Evolutionary conservation across 1,140 invertebrate species (phyloP).

Genomic region (Anastrepha obliqua): DNA sequence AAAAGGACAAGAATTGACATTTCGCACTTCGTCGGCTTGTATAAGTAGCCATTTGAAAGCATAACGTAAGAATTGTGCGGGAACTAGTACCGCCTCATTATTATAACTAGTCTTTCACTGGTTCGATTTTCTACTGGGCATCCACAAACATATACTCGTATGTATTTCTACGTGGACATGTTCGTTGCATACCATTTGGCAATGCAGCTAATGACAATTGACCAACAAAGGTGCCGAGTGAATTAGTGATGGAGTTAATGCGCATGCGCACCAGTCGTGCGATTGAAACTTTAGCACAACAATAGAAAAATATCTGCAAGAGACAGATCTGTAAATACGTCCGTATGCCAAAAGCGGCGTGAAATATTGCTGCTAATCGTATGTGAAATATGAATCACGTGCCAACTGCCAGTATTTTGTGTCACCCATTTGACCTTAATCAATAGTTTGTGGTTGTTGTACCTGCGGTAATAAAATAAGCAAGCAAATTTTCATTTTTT

Average conservation of each 20-base stretch:
- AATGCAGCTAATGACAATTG: conserved; percentile 38
- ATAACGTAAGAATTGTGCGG: neutral
- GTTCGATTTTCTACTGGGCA: neutral
- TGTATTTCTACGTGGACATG: neutral
- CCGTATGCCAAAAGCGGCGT: neutral
- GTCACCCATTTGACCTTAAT: conserved; percentile 22
- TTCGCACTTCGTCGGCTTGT: too few relatives aligned
- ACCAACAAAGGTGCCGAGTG: conserved; percentile 14
- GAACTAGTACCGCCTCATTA: neutral
- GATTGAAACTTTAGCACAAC: neutral
- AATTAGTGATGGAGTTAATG: conserved; percentile 37
- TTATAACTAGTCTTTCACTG: too few relatives aligned
- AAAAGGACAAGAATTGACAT: too few relatives aligned
- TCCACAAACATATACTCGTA: neutral
- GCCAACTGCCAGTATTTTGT: conserved; percentile 31
- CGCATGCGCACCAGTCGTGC: conserved; percentile 44
- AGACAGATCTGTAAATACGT: neutral
- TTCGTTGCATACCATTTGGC: conserved; percentile 34
- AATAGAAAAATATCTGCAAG: neutral
- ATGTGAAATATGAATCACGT: conserved; percentile 47
- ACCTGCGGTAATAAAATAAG: neutral
- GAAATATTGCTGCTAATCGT: neutral
- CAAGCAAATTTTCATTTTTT: neutral
- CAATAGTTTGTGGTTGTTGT: conserved; percentile 21
- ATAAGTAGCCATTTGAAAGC: neutral